Evolutionary conservation across 1,140 invertebrate species (phyloP), one percentile per base, ranked within the genome.

Genomic region (Gryon sp.): DNA sequence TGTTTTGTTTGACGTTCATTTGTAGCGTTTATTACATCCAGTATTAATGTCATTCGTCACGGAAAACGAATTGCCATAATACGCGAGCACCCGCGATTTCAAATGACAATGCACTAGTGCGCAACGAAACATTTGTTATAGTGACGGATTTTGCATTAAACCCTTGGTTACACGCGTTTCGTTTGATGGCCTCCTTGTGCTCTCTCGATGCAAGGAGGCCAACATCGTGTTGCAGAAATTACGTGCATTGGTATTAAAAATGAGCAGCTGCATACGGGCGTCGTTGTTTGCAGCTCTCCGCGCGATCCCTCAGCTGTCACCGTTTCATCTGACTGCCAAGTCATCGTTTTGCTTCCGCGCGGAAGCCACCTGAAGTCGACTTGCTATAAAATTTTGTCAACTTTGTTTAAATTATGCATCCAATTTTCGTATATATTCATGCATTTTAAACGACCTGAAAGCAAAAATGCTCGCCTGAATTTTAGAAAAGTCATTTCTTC

Each of bases 221-320:
- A 50, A n/a, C n/a, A n/a, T 18, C 41, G 62, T 41, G 20, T 46
- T 30, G 45, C 34, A 55, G 7, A 52, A 68, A 55, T 76, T 62
- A 57, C 50, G 50, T 50, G 34, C 63, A 53, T 68, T 43, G 43
- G 59, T 45, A 82, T 82, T 79, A 82, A 83, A 81, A 62, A 55
- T 36, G 66, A 48, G 76, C 81, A 84, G 83, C 79, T 80, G 83
- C 80, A 83, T 83, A 80, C 78, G 83, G 78, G 83, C 83, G 53
- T 79, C 79, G 70, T n/a, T n/a, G n/a, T 78, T 77, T 78, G 65
- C 50, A 75, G 79, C 66, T 70, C 57, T n/a, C n/a, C n/a, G n/a
- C 59, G 46, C 59, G 68, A 80, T 80, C 76, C 65, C 72, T 85
- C 83, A 85, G 83, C 82, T 85, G 85, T 84, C 80, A 82, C 80